Evolutionary conservation across 1,140 invertebrate species (phyloP).

Genomic region (Fopius arisanus): DNA sequence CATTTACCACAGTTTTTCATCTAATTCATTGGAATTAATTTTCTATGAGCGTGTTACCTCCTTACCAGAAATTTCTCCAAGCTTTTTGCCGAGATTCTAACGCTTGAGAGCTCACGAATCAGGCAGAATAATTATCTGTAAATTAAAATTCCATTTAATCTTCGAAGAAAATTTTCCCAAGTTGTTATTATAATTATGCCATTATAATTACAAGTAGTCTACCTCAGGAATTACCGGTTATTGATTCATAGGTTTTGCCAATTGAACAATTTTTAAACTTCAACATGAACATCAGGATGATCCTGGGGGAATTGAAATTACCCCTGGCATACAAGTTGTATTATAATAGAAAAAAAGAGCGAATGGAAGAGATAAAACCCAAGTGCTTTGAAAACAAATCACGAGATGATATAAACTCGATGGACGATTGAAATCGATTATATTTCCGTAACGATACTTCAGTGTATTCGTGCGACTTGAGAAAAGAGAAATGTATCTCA

Average conservation of each 20-base stretch:
- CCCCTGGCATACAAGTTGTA: background rate
- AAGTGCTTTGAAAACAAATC: background rate
- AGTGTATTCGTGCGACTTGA: background rate
- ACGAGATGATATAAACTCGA: constrained; percentile 5
- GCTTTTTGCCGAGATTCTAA: too few relatives aligned
- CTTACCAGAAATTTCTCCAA: too few relatives aligned
- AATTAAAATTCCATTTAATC: too few relatives aligned
- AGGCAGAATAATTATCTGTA: too few relatives aligned
- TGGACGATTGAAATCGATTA: constrained; percentile 13
- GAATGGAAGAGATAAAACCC: background rate
- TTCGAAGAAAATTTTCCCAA: too few relatives aligned
- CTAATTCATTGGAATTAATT: too few relatives aligned
- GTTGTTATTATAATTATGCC: too few relatives aligned
- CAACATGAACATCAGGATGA: background rate
- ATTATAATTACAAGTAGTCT: background rate
- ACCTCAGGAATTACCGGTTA: background rate
- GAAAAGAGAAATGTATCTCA: constrained; percentile 12
- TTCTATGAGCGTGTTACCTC: too few relatives aligned
- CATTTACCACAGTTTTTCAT: too few relatives aligned
- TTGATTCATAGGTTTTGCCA: background rate
- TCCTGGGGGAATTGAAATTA: background rate
- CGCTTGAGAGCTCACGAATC: too few relatives aligned
- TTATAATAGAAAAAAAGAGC: background rate
- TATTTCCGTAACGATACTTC: constrained; percentile 8
- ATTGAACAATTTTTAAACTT: background rate